Base-by-base conservation (phyloP, 1,140 invertebrate genomes). In the Nephila pilipes region DNA sequence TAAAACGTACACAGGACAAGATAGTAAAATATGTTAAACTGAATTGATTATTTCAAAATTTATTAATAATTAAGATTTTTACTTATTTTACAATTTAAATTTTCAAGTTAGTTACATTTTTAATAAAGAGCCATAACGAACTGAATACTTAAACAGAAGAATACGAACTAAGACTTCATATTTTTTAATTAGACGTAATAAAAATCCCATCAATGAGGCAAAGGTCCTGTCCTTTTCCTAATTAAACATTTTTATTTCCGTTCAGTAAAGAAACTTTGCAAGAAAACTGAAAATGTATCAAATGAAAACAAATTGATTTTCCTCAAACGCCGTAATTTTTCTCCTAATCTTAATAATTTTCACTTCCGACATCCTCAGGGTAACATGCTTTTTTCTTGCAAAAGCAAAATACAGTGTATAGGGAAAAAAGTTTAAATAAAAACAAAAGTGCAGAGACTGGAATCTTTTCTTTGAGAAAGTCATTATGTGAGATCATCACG, bases 401-500 rank as follows among this genome's bases (percentile, higher is more conserved):
- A 75, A 75, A 32, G 29, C 32, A 36, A 18, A 29, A 75, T 75
- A 20, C 29, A 10, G 14, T 36, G 69, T 29, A 12, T 32, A 16
- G 6, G 25, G 29, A 69, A 69, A 75, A 29, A 6, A 18, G 18
- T 32, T 32, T 18, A 32, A 4, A 32, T 32, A 75, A 75, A 75
- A 32, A 36, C 29, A 75, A 75, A 32, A 25, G 12, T 20, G 63
- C 25, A 75, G 29, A 18, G 29, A 32, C 29, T 75, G 29, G 69
- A 75, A 75, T 75, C 69, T 75, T 81, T 81, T 81, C 46, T 57
- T 57, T 57, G 12, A 20, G 46, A 79, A 65, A 75, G 65, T 89
- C 38, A 89, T 89, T 89, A 89, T 29, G 25, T 54, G 38, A 29
- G 65, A 69, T 89, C 54, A 75, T 89, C 14, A 75, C 87, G 38